These are phyloP conservation scores for Dromococcyx pavoninus DNA, from an alignment of 2,797 vertebrate genomes.

Conservation along the genomic window DNA sequence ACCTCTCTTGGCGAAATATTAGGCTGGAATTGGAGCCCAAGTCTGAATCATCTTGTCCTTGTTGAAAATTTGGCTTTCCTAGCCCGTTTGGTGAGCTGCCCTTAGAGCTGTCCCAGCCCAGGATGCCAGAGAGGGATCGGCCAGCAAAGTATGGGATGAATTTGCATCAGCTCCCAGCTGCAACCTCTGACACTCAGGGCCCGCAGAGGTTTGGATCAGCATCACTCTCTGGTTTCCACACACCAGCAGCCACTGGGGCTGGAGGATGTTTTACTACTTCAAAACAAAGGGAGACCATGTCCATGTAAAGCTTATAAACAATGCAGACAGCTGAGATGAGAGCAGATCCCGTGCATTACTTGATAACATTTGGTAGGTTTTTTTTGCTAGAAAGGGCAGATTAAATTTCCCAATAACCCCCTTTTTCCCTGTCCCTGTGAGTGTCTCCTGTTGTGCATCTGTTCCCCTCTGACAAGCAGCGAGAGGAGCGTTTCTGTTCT, in stretches of 20 bases:
- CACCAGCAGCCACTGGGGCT: not conserved
- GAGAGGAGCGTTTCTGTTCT: not conserved
- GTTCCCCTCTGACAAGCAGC: not conserved
- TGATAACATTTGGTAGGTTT: not conserved
- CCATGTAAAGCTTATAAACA: not conserved
- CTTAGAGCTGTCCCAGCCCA: not conserved
- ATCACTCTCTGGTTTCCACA: not conserved
- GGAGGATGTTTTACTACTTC: not conserved
- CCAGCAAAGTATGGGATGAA: not conserved
- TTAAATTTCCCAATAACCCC: not conserved
- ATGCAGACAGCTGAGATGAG: not conserved
- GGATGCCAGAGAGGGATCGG: not conserved
- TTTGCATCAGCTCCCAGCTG: not conserved
- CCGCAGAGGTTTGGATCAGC: not conserved
- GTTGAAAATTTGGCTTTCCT: not conserved
- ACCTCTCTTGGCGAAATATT: fast-evolving
- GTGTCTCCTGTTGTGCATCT: not conserved
- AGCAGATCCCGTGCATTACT: not conserved
- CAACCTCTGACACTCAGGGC: not conserved
- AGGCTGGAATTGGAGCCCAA: not conserved
- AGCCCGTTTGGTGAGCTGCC: not conserved
- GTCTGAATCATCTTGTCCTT: not conserved
- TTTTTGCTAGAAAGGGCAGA: not conserved
- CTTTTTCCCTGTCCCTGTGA: not conserved
- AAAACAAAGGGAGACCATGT: constrained; percentile 1